phyloP scores from a whole-genome alignment of 2,888 invertebrate species.

The Euspilapteryx auroguttella region DNA sequence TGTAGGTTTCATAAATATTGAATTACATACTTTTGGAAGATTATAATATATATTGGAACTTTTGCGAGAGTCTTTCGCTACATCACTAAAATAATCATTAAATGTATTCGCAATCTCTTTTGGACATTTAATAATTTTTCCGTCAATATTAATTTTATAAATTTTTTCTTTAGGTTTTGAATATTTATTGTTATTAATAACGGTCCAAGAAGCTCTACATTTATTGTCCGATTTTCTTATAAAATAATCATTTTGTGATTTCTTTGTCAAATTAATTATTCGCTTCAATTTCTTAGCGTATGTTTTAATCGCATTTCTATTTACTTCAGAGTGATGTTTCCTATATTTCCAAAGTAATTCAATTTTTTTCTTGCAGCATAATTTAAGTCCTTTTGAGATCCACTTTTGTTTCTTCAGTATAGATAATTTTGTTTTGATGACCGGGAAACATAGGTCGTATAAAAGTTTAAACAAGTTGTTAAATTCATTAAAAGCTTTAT shows the following conservation, averaged over 20 bases:
- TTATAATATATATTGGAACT: not conserved
- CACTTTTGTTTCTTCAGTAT: constrained; percentile 4
- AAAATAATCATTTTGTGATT: constrained; percentile 1
- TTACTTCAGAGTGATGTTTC: not conserved
- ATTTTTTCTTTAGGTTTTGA: constrained; percentile 1
- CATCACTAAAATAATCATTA: constrained; percentile 2
- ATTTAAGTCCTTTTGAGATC: constrained; percentile 4
- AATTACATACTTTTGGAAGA: not conserved
- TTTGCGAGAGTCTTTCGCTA: not conserved
- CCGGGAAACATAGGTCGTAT: constrained; percentile 5
- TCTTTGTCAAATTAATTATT: not conserved
- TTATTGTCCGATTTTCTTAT: too few species aligned
- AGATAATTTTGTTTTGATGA: constrained; percentile 2
- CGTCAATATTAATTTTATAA: not conserved
- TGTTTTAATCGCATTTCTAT: not conserved
- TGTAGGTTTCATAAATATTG: constrained; percentile 1
- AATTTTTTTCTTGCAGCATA: constrained; percentile 1
- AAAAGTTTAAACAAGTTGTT: too few species aligned
- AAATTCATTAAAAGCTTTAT: constrained; percentile 5
- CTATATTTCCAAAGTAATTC: constrained; percentile 4
- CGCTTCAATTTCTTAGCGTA: constrained; percentile 1
- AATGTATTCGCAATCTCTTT: constrained; percentile 2
- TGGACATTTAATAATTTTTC: not conserved
- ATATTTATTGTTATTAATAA: not conserved
- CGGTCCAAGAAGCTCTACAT: constrained; percentile 2